phyloP scores from a whole-genome alignment of 2,888 invertebrate genomes.

The Tenthredo livida region DNA sequence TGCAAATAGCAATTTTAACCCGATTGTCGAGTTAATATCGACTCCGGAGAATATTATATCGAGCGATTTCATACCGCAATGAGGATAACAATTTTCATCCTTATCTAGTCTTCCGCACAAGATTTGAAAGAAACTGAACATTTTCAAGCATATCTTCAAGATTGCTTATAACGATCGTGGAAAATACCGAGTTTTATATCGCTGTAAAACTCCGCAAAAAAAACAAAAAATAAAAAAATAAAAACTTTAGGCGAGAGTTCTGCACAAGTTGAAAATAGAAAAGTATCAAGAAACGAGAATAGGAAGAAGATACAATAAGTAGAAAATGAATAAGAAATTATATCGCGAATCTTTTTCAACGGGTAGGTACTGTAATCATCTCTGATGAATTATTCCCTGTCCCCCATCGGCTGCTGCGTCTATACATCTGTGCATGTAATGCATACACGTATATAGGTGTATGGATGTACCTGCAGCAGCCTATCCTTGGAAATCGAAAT shows the following conservation, averaged over 20 bases:
- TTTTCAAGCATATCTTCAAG: not conserved
- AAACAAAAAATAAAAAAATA: not conserved
- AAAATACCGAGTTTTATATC: not conserved
- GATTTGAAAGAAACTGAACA: not conserved
- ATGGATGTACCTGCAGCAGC: not conserved
- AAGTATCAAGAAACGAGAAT: not conserved
- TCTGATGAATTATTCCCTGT: not conserved
- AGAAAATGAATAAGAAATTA: not conserved
- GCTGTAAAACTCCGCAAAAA: not conserved
- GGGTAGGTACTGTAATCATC: not conserved
- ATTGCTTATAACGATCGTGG: not conserved
- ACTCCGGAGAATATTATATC: not conserved
- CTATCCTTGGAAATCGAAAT: slow-evolving; percentile 18
- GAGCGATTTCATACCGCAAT: not conserved
- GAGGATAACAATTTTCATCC: not conserved
- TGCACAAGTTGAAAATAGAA: not conserved
- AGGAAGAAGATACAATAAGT: not conserved
- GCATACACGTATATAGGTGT: not conserved
- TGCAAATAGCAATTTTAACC: not conserved
- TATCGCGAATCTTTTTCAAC: not conserved
- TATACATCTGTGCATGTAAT: not conserved
- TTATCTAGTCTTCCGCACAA: not conserved
- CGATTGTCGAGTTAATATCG: not conserved
- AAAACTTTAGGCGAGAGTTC: not conserved
- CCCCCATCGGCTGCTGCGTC: not conserved